Conservation (phyloP, 2,113 vertebrate species). For the Ifrita kowaldi region DNA sequence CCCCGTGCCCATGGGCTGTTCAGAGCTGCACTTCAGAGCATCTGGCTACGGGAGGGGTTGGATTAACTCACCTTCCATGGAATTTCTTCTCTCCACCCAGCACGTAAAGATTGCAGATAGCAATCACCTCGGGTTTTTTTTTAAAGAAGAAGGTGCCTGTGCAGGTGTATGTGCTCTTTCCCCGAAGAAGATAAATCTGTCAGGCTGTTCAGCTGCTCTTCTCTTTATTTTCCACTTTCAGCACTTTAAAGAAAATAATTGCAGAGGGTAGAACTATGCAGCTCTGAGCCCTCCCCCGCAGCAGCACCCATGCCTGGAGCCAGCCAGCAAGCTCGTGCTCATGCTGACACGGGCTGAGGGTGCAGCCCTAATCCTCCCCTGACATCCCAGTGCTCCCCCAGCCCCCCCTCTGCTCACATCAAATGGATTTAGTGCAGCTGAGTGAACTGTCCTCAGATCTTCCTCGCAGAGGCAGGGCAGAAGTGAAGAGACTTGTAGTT, state of each 20-base stretch:
- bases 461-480: constrained; percentile 45
- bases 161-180: constrained; percentile 55
- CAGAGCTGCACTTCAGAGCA: background rate
- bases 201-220: constrained; percentile 52
- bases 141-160: background rate
- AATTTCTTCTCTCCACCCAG: background rate
- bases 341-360: background rate
- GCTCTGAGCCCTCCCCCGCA: constrained; percentile 36
- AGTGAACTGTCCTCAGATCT: constrained; percentile 70
- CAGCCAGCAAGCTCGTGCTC: constrained; percentile 42
- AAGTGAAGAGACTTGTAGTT: constrained; percentile 62
- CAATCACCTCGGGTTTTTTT: background rate
- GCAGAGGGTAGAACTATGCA: constrained; percentile 65
- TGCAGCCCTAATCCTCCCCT: constrained; percentile 54
- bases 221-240: constrained; percentile 63
- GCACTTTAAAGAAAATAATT: constrained; percentile 66
- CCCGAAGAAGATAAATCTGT: constrained; percentile 69
- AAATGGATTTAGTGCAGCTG: constrained; percentile 69
- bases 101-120: constrained; percentile 31
- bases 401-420: constrained; percentile 24
- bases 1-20: background rate
- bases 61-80: constrained; percentile 12
- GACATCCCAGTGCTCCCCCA: constrained; percentile 45
- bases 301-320: constrained; percentile 54
- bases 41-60: background rate